Conservation (phyloP, 1,140 invertebrate genomes). For the Meloidogyne floridensis region DNA sequence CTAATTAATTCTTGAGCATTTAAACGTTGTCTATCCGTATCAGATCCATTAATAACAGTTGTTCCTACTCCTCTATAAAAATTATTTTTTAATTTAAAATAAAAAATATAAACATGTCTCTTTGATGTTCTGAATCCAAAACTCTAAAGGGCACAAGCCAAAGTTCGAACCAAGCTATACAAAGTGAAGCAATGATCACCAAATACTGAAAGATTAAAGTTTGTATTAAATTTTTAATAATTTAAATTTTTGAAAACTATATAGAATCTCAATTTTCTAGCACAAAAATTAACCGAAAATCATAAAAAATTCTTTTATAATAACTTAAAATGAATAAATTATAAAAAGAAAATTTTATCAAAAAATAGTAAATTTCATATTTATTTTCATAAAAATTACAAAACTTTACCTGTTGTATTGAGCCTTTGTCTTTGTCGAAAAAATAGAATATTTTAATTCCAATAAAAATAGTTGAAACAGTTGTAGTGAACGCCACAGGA, state of each 20-base stretch:
- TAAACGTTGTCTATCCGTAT: conserved; percentile 2
- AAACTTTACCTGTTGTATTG: conserved; percentile 13
- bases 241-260: not conserved
- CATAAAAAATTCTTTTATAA: too few species aligned
- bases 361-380: too few species aligned
- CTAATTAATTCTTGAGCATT: conserved; percentile 24
- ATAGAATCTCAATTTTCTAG: too few species aligned
- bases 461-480: conserved; percentile 52
- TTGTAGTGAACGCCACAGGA: conserved; percentile 45
- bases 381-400: too few species aligned
- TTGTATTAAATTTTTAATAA: not conserved
- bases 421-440: conserved; percentile 43
- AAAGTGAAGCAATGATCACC: conserved; percentile 47
- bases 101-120: conserved; percentile 17
- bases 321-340: too few species aligned
- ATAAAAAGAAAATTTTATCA: too few species aligned
- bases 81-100: conserved; percentile 9
- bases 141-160: conserved; percentile 55
- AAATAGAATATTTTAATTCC: conserved; percentile 56
- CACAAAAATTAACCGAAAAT: too few species aligned
- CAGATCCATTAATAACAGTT: not conserved
- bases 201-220: conserved; percentile 44
- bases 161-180: conserved; percentile 51
- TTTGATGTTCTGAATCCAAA: conserved; percentile 36
- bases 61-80: conserved; percentile 13